phyloP scores from a whole-genome alignment of 2,113 vertebrate species.

The rabbit (Oryctolagus cuniculus) region DNA sequence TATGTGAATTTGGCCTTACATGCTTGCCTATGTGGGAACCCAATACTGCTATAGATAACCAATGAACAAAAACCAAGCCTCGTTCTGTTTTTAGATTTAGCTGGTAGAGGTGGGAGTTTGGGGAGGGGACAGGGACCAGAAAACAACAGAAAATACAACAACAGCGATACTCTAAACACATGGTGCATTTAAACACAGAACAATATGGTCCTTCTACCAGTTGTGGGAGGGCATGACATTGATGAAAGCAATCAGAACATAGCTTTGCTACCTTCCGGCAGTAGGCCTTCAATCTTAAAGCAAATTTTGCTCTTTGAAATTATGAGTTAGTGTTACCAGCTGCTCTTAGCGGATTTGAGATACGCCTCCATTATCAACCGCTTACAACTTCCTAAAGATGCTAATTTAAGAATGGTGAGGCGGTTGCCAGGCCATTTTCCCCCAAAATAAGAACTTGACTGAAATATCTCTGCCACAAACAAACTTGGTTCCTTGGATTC shows the following conservation, averaged over 20 bases:
- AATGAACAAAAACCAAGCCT: background rate
- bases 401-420: background rate
- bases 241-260: background rate
- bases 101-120: background rate
- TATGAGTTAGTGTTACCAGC: background rate
- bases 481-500: background rate
- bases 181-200: background rate
- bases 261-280: too few relatives aligned
- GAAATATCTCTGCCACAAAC: background rate
- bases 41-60: background rate
- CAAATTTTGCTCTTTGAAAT: background rate
- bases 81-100: background rate
- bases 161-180: background rate
- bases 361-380: background rate
- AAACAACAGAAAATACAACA: background rate
- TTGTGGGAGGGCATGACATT: too few relatives aligned
- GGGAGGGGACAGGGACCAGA: background rate
- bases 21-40: background rate
- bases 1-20: background rate
- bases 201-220: background rate
- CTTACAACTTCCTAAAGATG: background rate
- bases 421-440: background rate
- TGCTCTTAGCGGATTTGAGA: background rate
- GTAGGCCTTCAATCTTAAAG: background rate
- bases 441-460: background rate